Base-by-base conservation (phyloP, 2,888 invertebrate genomes). In the Spilosoma lubricipeda region DNA sequence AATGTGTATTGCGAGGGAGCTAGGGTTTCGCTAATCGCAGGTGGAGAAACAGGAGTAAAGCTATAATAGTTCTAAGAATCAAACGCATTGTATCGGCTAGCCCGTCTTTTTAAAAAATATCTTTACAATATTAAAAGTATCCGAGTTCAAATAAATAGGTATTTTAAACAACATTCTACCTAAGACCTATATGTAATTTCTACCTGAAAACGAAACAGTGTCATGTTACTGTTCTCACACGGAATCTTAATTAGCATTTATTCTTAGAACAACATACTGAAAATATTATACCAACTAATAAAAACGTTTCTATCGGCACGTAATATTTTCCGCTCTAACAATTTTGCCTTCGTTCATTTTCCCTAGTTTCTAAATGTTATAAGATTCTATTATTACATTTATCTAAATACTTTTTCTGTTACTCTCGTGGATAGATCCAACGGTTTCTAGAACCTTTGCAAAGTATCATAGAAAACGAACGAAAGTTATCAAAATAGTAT, bases 381-480 rank as follows among this genome's bases (percentile, higher is more conserved):
- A 36, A 27, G 39, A 70, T 63, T n/a, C n/a, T 63, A 42, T 63
- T 63, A 30, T 63, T 70, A 45, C 30, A 70, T 63, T 70, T 70
- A 42, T 30, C 13, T 39, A 63, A 30, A 42, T 39, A 27, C 59
- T 42, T 63, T 42, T 70, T 30, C 56, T 42, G 42, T 42, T 63
- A 63, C 42, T 70, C 30, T 30, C 11, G 27, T 20, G 20, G 18
- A 30, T 30, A 11, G 42, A 20, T n/a, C n/a, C n/a, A 69, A 36
- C 56, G 70, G 39, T 39, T 70, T 70, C 15, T 59, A 27, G 59
- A 59, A 70, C n/a, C 59, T 59, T 27, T 3, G 2, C 59, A 56
- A 27, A 56, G n/a, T 59, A 59, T 59, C 27, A 27, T 27, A 30
- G 15, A 30, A 59, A 27, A 59, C 0, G 27, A 30, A 5, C 7